These are phyloP conservation scores for Pocillopora verrucosa DNA, from an alignment of 64 coral and sea anemone genomes.

Conservation along the genomic window DNA sequence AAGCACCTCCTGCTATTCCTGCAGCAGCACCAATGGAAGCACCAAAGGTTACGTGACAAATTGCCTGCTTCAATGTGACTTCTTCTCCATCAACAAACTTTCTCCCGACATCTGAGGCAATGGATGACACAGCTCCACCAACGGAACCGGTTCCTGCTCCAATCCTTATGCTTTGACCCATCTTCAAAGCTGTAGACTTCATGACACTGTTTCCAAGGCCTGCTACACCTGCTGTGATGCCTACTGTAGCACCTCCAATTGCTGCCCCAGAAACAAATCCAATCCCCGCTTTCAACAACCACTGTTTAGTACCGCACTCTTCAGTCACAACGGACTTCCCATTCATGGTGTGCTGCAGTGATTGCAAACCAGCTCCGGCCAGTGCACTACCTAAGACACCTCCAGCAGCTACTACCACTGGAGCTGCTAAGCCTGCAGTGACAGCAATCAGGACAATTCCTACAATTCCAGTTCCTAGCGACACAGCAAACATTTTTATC, in stretches of 20 bases:
- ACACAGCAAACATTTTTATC: background rate
- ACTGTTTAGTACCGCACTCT: conserved; percentile 6
- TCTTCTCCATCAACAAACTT: conserved; percentile 40
- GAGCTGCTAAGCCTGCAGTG: conserved; percentile 44
- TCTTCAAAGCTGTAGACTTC: conserved; percentile 18
- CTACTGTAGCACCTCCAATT: conserved; percentile 36
- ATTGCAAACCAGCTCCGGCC: conserved; percentile 25
- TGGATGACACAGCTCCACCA: conserved; percentile 10
- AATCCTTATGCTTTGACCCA: conserved; percentile 12
- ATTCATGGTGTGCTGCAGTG: conserved; percentile 5
- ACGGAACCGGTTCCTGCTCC: conserved; percentile 43
- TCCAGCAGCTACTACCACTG: conserved; percentile 1
- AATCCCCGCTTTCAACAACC: background rate
- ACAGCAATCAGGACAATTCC: background rate
- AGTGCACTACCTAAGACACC: conserved; percentile 23
- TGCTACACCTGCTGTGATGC: conserved; percentile 40
- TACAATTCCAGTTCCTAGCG: background rate
- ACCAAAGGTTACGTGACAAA: background rate
- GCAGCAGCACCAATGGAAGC: conserved; percentile 25
- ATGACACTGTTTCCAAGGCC: conserved; percentile 44
- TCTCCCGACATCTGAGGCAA: conserved; percentile 29
- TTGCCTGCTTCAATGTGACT: conserved; percentile 19
- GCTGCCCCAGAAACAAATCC: conserved; percentile 40
- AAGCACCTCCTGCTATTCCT: conserved; percentile 29
- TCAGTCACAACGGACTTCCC: conserved; percentile 23